Base-by-base conservation (phyloP, 2,888 invertebrate genomes). In the Cerceris rybyensis region DNA sequence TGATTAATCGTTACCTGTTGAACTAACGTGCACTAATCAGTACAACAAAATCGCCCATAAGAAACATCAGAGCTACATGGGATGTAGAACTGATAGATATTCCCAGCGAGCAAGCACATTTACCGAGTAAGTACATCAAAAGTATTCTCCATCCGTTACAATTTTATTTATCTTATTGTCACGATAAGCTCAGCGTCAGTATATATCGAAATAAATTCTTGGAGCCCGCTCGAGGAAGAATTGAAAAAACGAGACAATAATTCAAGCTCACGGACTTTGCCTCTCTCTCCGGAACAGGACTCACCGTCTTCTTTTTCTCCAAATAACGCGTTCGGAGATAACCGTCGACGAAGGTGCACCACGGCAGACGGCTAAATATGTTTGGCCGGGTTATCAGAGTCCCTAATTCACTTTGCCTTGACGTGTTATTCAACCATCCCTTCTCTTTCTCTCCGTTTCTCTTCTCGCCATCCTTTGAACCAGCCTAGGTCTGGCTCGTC, bases 401-500 rank as follows among this genome's bases (percentile, higher is more conserved):
- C 80, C 84, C 80, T 89, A 89, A 90, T 79, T 90, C 90, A 88
- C 81, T 64, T 80, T 57, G 64, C 75, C 84, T 70, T 82, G 85
- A 85, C 84, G 80, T 81, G 80, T 82, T 81, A 87, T 86, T 86
- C 86, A 81, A 78, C 73, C 50, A 7, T n/a, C n/a, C 50, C n/a
- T n/a, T 50, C 50, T 50, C 50, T n/a, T n/a, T 50, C 50, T 50
- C 50, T 50, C 6, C n/a, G n/a, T n/a, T n/a, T 13, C 54, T 9
- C 7, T 61, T 5, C 39, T 6, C 7, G 5, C n/a, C 7, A 0
- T 14, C 55, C 65, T 70, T 65, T 61, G 52, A 54, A 2, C 41
- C 28, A 49, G 6, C 14, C 60, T 8, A 17, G 41, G 7, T 14
- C 6, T 2, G 7, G 7, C 65, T 6, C 43, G 52, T 46, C 13